Percentiles rank a stretch among this genome's conserved stretches.
Evolutionary conservation across 2,113 vertebrate genomes (phyloP).

Genomic region (Tichodroma muraria): DNA sequence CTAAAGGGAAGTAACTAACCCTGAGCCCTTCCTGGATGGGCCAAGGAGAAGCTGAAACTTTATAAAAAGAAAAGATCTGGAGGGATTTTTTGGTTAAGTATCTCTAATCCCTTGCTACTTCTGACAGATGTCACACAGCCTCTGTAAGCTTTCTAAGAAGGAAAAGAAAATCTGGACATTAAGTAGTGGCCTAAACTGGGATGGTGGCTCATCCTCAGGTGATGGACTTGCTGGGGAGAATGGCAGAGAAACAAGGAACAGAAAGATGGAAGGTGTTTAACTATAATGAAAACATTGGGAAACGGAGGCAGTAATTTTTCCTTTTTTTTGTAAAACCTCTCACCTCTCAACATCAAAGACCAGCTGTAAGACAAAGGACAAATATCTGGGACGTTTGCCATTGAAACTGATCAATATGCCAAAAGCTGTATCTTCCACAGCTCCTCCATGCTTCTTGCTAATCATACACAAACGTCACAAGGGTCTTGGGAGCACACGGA

Average conservation of each 20-base stretch:
- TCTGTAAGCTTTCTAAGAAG: background rate
- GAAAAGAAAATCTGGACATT: background rate
- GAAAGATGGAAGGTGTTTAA: background rate
- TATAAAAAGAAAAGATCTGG: background rate
- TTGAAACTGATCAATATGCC: background rate
- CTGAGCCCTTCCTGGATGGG: background rate
- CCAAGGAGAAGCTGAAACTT: background rate
- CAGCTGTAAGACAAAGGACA: background rate
- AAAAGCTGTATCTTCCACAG: background rate
- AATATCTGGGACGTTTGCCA: background rate
- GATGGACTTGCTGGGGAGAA: background rate
- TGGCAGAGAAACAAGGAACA: background rate
- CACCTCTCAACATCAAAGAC: background rate
- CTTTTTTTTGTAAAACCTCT: background rate
- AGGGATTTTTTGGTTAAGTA: background rate
- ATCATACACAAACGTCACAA: background rate
- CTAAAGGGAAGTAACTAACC: background rate
- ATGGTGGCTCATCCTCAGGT: background rate
- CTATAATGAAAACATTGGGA: background rate
- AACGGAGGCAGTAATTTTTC: background rate
- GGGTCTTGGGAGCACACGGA: rapidly evolving
- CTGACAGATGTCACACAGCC: background rate
- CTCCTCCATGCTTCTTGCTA: background rate
- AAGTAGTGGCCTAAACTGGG: background rate
- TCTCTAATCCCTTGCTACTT: background rate